Evolutionary conservation across 2,797 vertebrate species (phyloP), one percentile per base, ranked within the genome.

Genomic region (Clarias fuscus): DNA sequence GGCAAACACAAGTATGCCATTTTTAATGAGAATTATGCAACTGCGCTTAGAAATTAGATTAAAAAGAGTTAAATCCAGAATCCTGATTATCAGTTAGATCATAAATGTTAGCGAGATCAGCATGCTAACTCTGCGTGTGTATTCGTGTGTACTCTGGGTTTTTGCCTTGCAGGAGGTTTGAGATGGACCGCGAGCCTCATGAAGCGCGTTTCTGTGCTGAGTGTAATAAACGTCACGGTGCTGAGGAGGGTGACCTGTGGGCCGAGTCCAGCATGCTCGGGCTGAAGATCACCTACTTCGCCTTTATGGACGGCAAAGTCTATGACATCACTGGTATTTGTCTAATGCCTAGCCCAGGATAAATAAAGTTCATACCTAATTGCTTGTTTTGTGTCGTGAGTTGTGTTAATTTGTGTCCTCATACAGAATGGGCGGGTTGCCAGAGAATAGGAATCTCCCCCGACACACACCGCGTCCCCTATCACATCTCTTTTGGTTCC

Each of bases 231-330:
- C 94, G 94, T 91, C 98, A 99, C 88, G 93, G 97, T 0, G 98
- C 97, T 0, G 96, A 98, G 91, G 97, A 98, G 90, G 98, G 97
- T 3, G 97, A 98, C 92, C 95, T 99, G 88, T 98, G 97, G 97
- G 97, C 98, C 0, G 98, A 98, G 90, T 98, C 97, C 76, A 98
- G 97, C 90, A 97, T 99, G 96, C 91, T 98, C 90, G 97, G 97
- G 53, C 93, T 99, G 82, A 97, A 97, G 77, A 98, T 99, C 92
- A 98, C 97, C 11, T 99, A 97, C 91, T 97, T 98, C 79, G 97
- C 98, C 65, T 93, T 96, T 90, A 99, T 99, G 97, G 97, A 98
- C 5, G 96, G 97, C 59, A 97, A 97, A 85, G 96, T 99, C 75
- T 98, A 96, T 82, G 98, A 99, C 88, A 97, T 99, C 87, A 99